These are phyloP conservation scores for Onychostruthus taczanowskii DNA, from an alignment of 2,113 vertebrate genomes.

Conservation along the genomic window DNA sequence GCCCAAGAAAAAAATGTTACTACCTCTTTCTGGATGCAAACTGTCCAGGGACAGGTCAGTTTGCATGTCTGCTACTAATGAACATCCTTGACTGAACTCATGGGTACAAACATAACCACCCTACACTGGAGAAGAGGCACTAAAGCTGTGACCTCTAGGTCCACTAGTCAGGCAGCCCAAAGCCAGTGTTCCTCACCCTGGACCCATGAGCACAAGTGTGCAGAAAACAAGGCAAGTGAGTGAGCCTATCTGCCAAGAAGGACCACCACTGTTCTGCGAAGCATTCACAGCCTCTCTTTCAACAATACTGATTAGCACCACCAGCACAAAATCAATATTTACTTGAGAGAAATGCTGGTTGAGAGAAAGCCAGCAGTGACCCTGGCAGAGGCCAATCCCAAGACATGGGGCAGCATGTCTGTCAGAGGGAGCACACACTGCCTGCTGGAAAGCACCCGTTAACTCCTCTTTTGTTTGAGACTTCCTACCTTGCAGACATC, in stretches of 20 bases:
- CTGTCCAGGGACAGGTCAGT: neutral
- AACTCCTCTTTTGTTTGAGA: neutral
- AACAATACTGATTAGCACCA: slow-evolving; percentile 36
- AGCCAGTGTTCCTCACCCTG: neutral
- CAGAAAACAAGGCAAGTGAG: neutral
- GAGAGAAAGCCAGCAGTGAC: slow-evolving; percentile 36
- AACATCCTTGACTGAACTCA: neutral
- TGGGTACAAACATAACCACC: neutral
- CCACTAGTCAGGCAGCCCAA: neutral
- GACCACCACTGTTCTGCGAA: neutral
- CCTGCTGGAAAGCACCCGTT: neutral
- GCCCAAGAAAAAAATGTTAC: neutral
- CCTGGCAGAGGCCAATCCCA: neutral
- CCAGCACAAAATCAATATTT: slow-evolving; percentile 69
- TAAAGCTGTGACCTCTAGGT: neutral
- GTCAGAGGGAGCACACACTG: neutral
- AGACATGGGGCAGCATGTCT: neutral
- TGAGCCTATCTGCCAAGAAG: neutral
- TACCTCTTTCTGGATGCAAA: neutral
- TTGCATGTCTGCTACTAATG: neutral
- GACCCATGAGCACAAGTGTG: neutral
- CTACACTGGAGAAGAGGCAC: neutral
- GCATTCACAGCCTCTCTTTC: slow-evolving; percentile 1
- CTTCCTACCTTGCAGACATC: neutral
- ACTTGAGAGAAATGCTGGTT: slow-evolving; percentile 26